Percentiles rank a stretch among this genome's conserved stretches.
phyloP scores from a whole-genome alignment of 2,888 invertebrate genomes.

The Odontocerum albicorne region DNA sequence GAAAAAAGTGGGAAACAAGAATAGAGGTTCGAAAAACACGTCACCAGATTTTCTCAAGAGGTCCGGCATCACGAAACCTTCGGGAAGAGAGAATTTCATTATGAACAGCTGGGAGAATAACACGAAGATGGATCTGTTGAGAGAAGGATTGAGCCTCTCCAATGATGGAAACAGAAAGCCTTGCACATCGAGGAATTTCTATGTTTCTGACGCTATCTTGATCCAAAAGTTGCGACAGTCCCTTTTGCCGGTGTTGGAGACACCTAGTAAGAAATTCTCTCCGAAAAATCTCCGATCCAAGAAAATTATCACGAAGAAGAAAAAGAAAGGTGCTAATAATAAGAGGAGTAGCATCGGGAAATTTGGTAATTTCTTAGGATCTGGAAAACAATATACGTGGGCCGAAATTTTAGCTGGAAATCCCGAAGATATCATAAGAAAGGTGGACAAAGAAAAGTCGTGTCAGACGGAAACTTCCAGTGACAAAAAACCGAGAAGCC shows the following conservation, averaged over 20 bases:
- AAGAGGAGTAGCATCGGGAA: slow-evolving; percentile 53
- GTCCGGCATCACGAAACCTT: slow-evolving; percentile 50
- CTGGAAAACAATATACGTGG: slow-evolving; percentile 64
- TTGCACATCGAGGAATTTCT: slow-evolving; percentile 53
- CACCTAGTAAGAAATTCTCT: slow-evolving; percentile 57
- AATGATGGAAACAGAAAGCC: slow-evolving; percentile 54
- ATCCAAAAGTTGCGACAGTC: slow-evolving; percentile 53
- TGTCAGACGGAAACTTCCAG: slow-evolving; percentile 40
- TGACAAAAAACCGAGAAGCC: slow-evolving; percentile 50
- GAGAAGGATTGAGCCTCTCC: slow-evolving; percentile 50
- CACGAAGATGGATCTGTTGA: slow-evolving; percentile 51
- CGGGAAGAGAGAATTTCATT: slow-evolving; percentile 50
- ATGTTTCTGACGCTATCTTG: slow-evolving; percentile 53
- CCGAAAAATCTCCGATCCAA: slow-evolving; percentile 67
- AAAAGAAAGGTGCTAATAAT: slow-evolving; percentile 51
- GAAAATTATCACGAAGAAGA: slow-evolving; percentile 50
- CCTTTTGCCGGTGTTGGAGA: slow-evolving; percentile 52
- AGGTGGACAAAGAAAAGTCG: slow-evolving; percentile 43
- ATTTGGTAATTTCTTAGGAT: slow-evolving; percentile 57
- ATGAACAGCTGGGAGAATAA: slow-evolving; percentile 49
- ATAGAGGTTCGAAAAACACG: slow-evolving; percentile 45
- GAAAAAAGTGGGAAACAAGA: slow-evolving; percentile 45
- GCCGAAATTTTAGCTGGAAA: slow-evolving; percentile 66
- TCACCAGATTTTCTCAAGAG: slow-evolving; percentile 48
- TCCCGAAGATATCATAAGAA: slow-evolving; percentile 64